Percentiles rank a stretch among this genome's conserved stretches.
phyloP scores from a whole-genome alignment of 1,140 invertebrate species.

The Musca domestica region DNA sequence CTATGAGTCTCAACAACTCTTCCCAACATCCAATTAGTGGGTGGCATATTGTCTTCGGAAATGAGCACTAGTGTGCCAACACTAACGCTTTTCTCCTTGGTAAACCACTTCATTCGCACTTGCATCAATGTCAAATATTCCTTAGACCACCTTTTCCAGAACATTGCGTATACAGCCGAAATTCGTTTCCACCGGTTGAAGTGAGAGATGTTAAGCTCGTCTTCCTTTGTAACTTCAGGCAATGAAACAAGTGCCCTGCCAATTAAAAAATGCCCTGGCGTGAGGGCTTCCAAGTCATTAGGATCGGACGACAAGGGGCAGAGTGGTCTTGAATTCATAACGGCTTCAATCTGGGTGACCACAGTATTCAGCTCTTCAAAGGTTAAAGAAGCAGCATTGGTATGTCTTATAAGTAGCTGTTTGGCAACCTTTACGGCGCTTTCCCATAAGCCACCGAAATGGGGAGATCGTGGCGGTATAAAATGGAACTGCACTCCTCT shows the following conservation, averaged over 20 bases:
- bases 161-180: neutral
- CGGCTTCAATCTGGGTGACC: conserved; percentile 33
- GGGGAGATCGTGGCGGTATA: conserved; percentile 39
- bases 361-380: conserved; percentile 34
- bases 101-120: neutral
- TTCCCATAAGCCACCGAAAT: conserved; percentile 48
- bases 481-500: no score
- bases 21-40: conserved; percentile 44
- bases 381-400: conserved; percentile 28
- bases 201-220: neutral
- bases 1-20: conserved; percentile 37
- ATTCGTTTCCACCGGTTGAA: neutral
- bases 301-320: conserved; percentile 35
- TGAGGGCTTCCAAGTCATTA: conserved; percentile 33
- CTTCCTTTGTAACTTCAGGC: conserved; percentile 28
- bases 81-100: neutral
- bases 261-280: conserved; percentile 34
- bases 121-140: conserved; percentile 6
- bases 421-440: conserved; percentile 35
- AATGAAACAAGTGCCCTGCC: conserved; percentile 32
- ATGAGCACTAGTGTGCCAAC: conserved; percentile 36
- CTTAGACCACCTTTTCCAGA: conserved; percentile 7
- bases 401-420: conserved; percentile 26
- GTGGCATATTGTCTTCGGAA: conserved; percentile 36
- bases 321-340: conserved; percentile 35